phyloP scores from a whole-genome alignment of 2,113 vertebrate species.

The Rhagologus leucostigma region DNA sequence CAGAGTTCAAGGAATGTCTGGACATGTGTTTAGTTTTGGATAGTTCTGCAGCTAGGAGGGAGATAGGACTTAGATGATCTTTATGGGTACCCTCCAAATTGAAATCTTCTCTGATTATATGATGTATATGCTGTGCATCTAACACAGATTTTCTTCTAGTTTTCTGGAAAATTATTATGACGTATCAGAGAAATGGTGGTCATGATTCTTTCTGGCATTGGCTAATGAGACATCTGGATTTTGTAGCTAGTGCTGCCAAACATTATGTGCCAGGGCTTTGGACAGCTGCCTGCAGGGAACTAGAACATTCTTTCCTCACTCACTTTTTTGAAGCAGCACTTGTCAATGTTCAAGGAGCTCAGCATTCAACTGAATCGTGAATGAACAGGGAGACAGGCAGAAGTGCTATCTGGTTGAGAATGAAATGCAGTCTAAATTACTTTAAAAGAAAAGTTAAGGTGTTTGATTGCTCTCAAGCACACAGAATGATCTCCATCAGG shows the following conservation, averaged over 20 bases:
- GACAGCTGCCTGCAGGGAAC: neutral
- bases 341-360: neutral
- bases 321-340: neutral
- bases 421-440: constrained; percentile 20
- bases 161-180: neutral
- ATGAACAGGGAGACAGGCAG: neutral
- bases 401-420: neutral
- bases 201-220: neutral
- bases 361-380: neutral
- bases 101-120: neutral
- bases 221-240: neutral
- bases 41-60: neutral
- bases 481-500: neutral
- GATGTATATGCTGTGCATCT: neutral
- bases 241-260: neutral
- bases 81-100: neutral
- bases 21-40: neutral
- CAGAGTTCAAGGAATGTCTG: neutral
- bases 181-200: neutral
- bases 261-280: neutral
- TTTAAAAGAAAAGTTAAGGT: constrained; percentile 11
- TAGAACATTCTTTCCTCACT: neutral
- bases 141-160: neutral
- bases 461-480: neutral
- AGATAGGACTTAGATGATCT: neutral